Conservation (phyloP, 2,797 vertebrate species). For the Acropternis orthonyx region DNA sequence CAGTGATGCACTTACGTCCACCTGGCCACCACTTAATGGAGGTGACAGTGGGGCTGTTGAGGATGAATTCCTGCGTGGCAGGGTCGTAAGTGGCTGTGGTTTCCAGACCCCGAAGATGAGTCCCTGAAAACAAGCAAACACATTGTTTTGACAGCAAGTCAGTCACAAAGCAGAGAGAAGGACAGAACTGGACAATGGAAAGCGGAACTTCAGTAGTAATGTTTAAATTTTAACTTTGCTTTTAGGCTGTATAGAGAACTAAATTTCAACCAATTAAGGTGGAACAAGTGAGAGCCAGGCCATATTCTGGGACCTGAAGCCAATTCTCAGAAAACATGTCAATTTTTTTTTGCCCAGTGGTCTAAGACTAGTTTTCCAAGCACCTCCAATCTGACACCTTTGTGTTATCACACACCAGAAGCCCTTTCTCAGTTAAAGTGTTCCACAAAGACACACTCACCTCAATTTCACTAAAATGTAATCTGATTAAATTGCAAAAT, state of each 20-base stretch:
- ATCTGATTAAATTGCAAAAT: neutral
- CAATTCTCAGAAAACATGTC: neutral
- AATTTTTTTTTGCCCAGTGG: neutral
- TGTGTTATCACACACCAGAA: neutral
- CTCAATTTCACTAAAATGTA: neutral
- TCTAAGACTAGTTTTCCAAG: constrained; percentile 26
- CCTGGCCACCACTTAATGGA: constrained; percentile 99
- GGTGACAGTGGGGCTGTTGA: constrained; percentile 94
- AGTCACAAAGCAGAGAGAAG: neutral
- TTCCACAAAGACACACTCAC: neutral
- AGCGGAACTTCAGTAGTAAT: constrained; percentile 42
- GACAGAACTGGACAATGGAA: neutral
- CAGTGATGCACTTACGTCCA: constrained; percentile 84
- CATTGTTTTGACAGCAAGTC: neutral
- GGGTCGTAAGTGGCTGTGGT: constrained; percentile 96
- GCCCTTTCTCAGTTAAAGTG: neutral
- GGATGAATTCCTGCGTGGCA: constrained; percentile 91
- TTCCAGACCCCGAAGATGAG: constrained; percentile 92
- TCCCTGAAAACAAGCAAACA: constrained; percentile 78
- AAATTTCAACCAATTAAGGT: neutral
- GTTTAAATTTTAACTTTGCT: neutral
- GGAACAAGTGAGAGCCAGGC: neutral
- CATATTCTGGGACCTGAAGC: neutral
- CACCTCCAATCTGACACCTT: constrained; percentile 23
- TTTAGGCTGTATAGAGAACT: neutral